Percentiles rank a stretch among this genome's conserved stretches.
Conservation (phyloP, 2,113 vertebrate species). For the Rhinoderma darwinii region DNA sequence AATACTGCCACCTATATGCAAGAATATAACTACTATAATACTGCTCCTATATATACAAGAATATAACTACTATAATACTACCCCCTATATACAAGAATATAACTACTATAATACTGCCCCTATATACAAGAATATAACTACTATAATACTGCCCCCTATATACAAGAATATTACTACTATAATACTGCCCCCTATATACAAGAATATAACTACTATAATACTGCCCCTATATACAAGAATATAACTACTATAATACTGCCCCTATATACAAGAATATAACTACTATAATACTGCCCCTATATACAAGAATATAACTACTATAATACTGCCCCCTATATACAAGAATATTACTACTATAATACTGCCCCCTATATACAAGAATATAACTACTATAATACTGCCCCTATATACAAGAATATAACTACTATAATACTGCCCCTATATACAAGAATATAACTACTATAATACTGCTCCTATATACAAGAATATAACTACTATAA, state of each 20-base stretch:
- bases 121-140: no score
- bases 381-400: slow-evolving; percentile 14
- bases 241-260: background rate
- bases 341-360: slow-evolving; percentile 10
- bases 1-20: no score
- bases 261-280: background rate
- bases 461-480: background rate
- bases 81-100: background rate
- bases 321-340: background rate
- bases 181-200: background rate
- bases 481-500: slow-evolving; percentile 16
- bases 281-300: background rate
- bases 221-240: background rate
- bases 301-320: slow-evolving; percentile 3
- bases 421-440: slow-evolving; percentile 7
- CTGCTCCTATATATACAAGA: background rate
- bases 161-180: slow-evolving; percentile 6
- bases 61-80: slow-evolving; percentile 4
- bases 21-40: no score
- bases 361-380: background rate
- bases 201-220: background rate
- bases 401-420: background rate
- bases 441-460: background rate
- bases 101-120: slow-evolving; percentile 3
- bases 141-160: background rate